These are phyloP conservation scores for Eilema depressum DNA, from an alignment of 2,888 invertebrate species.

Conservation along the genomic window DNA sequence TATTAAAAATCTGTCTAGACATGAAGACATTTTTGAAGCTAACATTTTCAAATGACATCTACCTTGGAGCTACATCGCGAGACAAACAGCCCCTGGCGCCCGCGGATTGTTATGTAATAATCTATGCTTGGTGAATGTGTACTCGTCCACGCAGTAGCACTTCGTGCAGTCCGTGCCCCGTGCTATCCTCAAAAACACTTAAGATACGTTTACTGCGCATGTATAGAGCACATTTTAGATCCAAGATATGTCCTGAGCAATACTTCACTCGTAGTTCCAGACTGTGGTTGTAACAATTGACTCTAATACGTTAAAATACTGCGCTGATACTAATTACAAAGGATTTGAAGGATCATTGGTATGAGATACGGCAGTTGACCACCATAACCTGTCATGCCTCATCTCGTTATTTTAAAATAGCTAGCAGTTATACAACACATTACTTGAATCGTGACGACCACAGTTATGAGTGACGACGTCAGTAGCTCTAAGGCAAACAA, in stretches of 20 bases:
- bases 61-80: too few species aligned
- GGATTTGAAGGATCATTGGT: background rate
- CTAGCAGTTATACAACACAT: background rate
- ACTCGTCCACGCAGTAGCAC: too few species aligned
- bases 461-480: background rate
- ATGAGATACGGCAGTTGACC: background rate
- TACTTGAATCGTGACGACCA: background rate
- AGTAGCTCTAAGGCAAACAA: background rate
- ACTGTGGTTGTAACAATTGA: background rate
- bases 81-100: too few species aligned
- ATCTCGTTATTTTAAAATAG: background rate
- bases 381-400: background rate
- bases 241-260: too few species aligned
- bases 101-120: too few species aligned
- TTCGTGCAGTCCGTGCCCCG: too few species aligned
- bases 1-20: background rate
- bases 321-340: background rate
- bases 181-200: too few species aligned
- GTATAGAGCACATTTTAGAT: too few species aligned
- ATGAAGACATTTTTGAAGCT: background rate
- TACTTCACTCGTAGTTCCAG: background rate
- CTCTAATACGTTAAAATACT: background rate
- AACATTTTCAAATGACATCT: background rate
- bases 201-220: too few species aligned
- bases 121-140: too few species aligned